Percentiles rank a stretch among this genome's conserved stretches.
Conservation (phyloP, 92 coral and sea anemone genomes). For the Epizoanthus ramosus region DNA sequence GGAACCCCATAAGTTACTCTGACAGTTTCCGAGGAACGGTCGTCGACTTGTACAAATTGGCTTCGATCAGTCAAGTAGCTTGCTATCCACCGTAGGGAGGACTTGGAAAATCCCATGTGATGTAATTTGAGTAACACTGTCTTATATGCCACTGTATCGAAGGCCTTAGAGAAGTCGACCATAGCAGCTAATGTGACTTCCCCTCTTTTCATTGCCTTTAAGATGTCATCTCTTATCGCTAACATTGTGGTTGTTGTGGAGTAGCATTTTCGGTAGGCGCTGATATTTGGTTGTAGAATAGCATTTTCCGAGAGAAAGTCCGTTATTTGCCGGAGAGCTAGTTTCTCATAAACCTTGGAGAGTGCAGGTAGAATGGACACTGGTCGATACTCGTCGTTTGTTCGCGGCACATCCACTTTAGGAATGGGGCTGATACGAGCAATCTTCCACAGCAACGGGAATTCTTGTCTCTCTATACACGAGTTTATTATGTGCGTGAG, state of each 20-base stretch:
- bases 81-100: conserved; percentile 5
- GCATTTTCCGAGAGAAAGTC: conserved; percentile 15
- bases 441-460: conserved; percentile 21
- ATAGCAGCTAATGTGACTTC: background rate
- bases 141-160: background rate
- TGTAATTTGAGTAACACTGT: conserved; percentile 5
- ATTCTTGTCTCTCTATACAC: background rate
- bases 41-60: background rate
- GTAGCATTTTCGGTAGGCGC: background rate
- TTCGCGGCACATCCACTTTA: conserved; percentile 21
- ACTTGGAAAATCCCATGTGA: background rate
- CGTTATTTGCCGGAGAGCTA: conserved; percentile 2
- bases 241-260: background rate
- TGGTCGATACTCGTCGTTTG: conserved; percentile 27
- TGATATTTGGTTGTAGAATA: background rate
- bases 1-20: background rate
- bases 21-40: background rate
- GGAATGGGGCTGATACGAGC: conserved; percentile 33
- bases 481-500: background rate
- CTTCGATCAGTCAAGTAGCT: background rate
- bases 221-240: no score
- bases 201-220: background rate
- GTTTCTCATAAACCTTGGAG: conserved; percentile 28
- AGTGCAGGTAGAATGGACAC: conserved; percentile 22
- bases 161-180: conserved; percentile 3